Evolutionary conservation across 2,113 vertebrate species (phyloP).

Genomic region (Plestiodon gilberti): DNA sequence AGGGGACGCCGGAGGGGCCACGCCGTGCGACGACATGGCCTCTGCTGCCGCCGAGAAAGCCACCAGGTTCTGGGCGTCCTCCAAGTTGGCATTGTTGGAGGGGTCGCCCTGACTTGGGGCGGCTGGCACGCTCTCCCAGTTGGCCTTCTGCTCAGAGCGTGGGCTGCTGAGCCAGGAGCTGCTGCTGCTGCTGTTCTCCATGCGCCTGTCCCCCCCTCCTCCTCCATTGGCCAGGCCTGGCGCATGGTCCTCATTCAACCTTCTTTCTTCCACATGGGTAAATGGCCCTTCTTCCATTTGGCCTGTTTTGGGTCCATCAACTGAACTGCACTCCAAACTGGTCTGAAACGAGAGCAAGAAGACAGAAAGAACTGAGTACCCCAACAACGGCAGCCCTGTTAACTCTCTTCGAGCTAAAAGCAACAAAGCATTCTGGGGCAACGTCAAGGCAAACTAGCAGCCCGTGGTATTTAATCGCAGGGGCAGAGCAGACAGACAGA

Average conservation of each 20-base stretch:
- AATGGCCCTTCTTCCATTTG: constrained; percentile 99
- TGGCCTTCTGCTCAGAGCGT: constrained; percentile 71
- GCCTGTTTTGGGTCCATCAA: constrained; percentile 97
- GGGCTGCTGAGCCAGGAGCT: constrained; percentile 66
- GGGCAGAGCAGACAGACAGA: no score
- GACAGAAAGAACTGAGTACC: not conserved
- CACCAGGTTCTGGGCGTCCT: constrained; percentile 92
- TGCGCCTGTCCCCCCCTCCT: constrained; percentile 72
- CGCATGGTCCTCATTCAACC: constrained; percentile 76
- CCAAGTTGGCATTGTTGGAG: constrained; percentile 78
- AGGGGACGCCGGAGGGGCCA: constrained; percentile 55
- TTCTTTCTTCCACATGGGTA: constrained; percentile 91
- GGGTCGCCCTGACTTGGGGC: constrained; percentile 62
- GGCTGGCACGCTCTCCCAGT: constrained; percentile 61
- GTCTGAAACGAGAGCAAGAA: constrained; percentile 75
- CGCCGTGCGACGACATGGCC: constrained; percentile 81
- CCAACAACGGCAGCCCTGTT: not conserved
- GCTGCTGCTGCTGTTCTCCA: no score
- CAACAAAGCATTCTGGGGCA: not conserved
- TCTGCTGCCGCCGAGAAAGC: constrained; percentile 91
- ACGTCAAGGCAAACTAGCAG: not conserved
- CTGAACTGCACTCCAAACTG: constrained; percentile 83
- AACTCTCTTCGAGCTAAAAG: not conserved
- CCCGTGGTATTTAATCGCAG: no score
- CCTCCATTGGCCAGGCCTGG: constrained; percentile 86